phyloP scores from a whole-genome alignment of 2,113 vertebrate genomes.

The Danio rerio region GRCz12tu NC_133194.1:7103501-7104000 shows the following conservation, averaged over 20 bases:
- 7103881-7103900: constrained; percentile 48
- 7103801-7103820: constrained; percentile 31
- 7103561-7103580: constrained; percentile 41
- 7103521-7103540: constrained; percentile 23
- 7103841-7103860: constrained; percentile 36
- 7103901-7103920: constrained; percentile 53
- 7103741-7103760: constrained; percentile 57
- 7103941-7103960: constrained; percentile 76
- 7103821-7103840: constrained; percentile 46
- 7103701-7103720: background rate
- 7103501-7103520: constrained; percentile 49
- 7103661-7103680: background rate
- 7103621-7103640: constrained; percentile 17
- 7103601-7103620: constrained; percentile 26
- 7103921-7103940: constrained; percentile 59
- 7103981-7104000: constrained; percentile 76
- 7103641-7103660: constrained; percentile 13
- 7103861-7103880: constrained; percentile 26
- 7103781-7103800: constrained; percentile 18
- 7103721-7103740: constrained; percentile 25
- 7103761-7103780: constrained; percentile 12
- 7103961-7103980: constrained; percentile 75
- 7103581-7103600: constrained; percentile 54
- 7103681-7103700: background rate
- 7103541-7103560: constrained; percentile 16